These are phyloP conservation scores for Mastomys natalensis DNA, from an alignment of 2,113 vertebrate genomes.

Conservation along the genomic window DNA sequence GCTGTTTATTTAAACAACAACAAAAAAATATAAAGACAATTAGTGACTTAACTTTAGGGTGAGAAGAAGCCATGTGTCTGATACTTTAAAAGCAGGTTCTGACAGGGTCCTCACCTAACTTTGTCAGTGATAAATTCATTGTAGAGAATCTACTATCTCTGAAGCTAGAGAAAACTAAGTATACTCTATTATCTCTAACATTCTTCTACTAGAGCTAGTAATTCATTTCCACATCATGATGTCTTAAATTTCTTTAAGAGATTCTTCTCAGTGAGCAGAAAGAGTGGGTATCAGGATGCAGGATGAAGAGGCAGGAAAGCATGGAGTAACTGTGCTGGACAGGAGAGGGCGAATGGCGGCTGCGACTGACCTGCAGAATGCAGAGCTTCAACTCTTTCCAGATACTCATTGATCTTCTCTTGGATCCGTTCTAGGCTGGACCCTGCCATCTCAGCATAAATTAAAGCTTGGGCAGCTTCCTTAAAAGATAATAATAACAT, in stretches of 20 bases:
- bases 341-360: background rate
- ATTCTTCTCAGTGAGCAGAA: constrained; percentile 11
- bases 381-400: constrained; percentile 96
- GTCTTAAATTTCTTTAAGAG: background rate
- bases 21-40: constrained; percentile 24
- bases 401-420: constrained; percentile 96
- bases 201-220: background rate
- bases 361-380: constrained; percentile 91
- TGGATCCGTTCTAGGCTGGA: constrained; percentile 97
- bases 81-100: constrained; percentile 38
- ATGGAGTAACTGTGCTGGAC: background rate
- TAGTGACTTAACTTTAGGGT: constrained; percentile 9
- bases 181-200: background rate
- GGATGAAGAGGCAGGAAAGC: constrained; percentile 13
- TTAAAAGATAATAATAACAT: constrained; percentile 71
- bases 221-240: background rate
- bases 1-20: background rate
- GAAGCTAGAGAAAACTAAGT: background rate
- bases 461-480: constrained; percentile 97
- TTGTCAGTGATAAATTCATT: background rate
- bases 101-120: background rate
- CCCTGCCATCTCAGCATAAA: constrained; percentile 98
- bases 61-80: background rate
- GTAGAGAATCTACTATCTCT: background rate
- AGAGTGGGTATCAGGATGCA: constrained; percentile 1